Base-by-base conservation (phyloP, 2,113 vertebrate species). In the Megaceryle maxima region DNA sequence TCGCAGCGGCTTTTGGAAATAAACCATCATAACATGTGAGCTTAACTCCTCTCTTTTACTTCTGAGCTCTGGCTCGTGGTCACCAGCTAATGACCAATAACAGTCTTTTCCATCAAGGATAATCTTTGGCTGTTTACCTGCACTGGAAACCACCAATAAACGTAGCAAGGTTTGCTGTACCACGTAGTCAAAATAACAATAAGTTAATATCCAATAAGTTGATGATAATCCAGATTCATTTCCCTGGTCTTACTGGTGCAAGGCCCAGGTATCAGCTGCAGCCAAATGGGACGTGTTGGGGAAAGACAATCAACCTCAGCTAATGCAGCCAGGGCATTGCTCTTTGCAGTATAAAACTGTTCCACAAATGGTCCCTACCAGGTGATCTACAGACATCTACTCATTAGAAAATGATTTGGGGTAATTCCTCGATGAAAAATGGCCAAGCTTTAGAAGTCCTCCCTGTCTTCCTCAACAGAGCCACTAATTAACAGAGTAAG, bases 321-420 rank as follows among this genome's bases (percentile, higher is more conserved):
- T 25, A 16, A 5, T 37, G 62, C 37, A 56, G 62, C 31, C 28
- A 33, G 22, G 15, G 28, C 16, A 83, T 39, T 8, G 3, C 59
- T 19, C 51, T 3, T 4, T 0, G 48, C 41, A 22, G 11, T 5
- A 29, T 2, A 10, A 9, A 72, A 18, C n/a, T 35, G 16, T 15
- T 24, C 55, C 43, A 28, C 7, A 3, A 5, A 5, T 4, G 37
- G 51, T 29, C 24, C 64, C 44, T 43, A 44, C 16, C 0, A 10
- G 41, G 14, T 10, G 25, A 41, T 16, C n/a, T n/a, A n/a, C n/a
- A n/a, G n/a, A 2, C 78, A 50, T 3, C 20, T n/a, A n/a, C 22
- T 26, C 35, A 14, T 20, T 7, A 43, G 31, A 55, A 87, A 60
- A 62, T 6, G 26, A 26, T 43, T 77, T 17, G 4, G 29, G 29